Conservation (phyloP, 2,113 vertebrate species). For the Toxotes jaculatrix region DNA sequence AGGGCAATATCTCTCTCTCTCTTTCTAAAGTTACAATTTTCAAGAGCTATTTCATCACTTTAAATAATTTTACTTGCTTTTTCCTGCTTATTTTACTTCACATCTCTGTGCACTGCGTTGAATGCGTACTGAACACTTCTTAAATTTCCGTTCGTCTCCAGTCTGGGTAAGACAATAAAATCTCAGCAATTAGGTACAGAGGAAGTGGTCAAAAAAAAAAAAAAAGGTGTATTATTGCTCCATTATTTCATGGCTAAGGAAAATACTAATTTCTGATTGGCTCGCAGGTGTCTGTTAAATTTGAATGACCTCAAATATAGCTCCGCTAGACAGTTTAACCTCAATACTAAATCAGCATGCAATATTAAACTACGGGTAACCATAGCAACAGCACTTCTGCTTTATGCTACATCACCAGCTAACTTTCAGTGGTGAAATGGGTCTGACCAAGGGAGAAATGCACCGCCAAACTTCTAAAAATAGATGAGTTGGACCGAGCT, state of each 20-base stretch:
- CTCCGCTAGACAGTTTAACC: neutral
- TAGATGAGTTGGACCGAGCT: neutral
- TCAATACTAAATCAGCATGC: neutral
- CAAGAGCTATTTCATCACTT: constrained; percentile 23
- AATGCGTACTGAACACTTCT: neutral
- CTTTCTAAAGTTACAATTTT: neutral
- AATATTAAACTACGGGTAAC: neutral
- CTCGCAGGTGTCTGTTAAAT: neutral
- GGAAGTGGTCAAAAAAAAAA: neutral
- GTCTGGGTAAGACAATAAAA: neutral
- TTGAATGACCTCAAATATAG: neutral
- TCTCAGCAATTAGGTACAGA: neutral
- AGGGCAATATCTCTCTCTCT: constrained; percentile 17
- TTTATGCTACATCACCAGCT: neutral
- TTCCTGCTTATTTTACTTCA: neutral
- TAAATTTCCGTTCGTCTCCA: neutral
- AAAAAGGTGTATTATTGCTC: neutral
- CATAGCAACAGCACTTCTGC: neutral
- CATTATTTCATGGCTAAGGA: neutral
- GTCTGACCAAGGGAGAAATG: neutral
- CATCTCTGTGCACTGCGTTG: neutral
- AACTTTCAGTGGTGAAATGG: neutral
- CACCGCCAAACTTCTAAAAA: neutral
- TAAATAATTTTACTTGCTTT: neutral
- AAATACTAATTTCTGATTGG: neutral